phyloP scores from a whole-genome alignment of 2,113 vertebrate genomes.

The Orthonyx spaldingii region DNA sequence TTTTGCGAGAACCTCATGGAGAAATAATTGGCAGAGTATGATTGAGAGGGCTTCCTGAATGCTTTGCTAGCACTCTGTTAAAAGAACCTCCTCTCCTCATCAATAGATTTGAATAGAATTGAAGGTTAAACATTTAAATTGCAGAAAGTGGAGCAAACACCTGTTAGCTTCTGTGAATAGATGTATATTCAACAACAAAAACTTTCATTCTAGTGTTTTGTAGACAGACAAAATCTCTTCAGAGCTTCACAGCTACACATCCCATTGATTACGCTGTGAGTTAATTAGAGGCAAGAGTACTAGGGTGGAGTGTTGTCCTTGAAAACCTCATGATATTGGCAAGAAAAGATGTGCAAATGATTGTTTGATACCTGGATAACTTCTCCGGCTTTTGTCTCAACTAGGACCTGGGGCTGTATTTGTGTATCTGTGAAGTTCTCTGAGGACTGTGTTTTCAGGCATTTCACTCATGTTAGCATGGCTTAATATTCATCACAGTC shows the following conservation, averaged over 20 bases:
- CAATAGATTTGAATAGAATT: background rate
- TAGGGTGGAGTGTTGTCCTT: background rate
- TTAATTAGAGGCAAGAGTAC: background rate
- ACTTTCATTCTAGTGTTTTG: background rate
- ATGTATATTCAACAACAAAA: background rate
- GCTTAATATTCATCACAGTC: background rate
- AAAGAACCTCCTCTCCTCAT: background rate
- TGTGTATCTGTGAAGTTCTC: background rate
- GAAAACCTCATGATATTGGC: background rate
- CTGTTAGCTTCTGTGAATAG: background rate
- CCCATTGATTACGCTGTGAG: background rate
- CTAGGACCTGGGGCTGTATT: background rate
- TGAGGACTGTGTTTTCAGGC: background rate
- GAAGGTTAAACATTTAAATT: background rate
- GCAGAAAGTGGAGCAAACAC: background rate
- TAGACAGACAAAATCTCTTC: background rate
- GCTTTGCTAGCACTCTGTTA: background rate
- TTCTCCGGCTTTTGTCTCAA: background rate
- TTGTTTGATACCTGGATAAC: background rate
- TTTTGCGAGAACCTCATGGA: background rate
- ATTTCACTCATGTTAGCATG: background rate
- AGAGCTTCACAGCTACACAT: background rate
- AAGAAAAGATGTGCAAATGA: background rate
- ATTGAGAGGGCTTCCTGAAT: background rate
- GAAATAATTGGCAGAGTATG: background rate